A percentile compares a stretch with the other conserved stretches of the same genome.
These are phyloP conservation scores for Allobates femoralis DNA, from an alignment of 2,797 vertebrate species.

Conservation along the genomic window DNA sequence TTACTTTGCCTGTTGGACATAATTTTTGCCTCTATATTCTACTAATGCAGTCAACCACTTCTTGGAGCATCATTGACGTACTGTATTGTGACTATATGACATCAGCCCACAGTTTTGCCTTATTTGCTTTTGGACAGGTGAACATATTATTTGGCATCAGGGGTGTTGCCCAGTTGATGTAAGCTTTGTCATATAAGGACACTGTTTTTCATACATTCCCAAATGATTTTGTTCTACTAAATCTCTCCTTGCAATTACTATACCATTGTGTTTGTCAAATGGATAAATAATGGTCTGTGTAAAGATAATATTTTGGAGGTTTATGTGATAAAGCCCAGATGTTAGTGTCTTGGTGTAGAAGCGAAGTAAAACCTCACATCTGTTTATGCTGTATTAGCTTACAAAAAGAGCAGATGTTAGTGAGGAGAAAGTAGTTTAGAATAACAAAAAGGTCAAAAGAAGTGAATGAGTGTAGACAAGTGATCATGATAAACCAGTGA, in stretches of 20 bases:
- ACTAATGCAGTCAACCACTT: too few relatives aligned
- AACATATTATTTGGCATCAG: not conserved
- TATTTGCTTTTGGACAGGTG: not conserved
- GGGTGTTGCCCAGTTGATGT: not conserved
- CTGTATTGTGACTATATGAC: not conserved
- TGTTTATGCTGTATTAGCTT: constrained; percentile 71
- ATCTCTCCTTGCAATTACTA: constrained; percentile 70
- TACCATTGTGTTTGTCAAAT: constrained; percentile 71
- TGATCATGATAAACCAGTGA: not conserved
- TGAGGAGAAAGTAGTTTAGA: constrained; percentile 67
- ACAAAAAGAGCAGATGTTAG: constrained; percentile 75
- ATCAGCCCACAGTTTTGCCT: not conserved
- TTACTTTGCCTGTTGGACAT: too few relatives aligned
- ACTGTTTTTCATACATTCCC: constrained; percentile 59
- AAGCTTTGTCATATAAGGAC: constrained; percentile 28
- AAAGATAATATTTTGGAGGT: constrained; percentile 71
- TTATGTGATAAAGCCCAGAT: constrained; percentile 75
- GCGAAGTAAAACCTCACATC: constrained; percentile 75
- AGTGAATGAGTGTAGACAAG: constrained; percentile 47
- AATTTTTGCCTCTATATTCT: too few relatives aligned
- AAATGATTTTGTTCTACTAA: constrained; percentile 62
- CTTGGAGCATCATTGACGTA: too few relatives aligned
- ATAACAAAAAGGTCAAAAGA: constrained; percentile 69
- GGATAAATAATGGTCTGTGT: constrained; percentile 76
- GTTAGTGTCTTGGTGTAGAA: constrained; percentile 72